Conservation (phyloP, 2,797 vertebrate genomes). For the Gymnoscopelus braueri region DNA sequence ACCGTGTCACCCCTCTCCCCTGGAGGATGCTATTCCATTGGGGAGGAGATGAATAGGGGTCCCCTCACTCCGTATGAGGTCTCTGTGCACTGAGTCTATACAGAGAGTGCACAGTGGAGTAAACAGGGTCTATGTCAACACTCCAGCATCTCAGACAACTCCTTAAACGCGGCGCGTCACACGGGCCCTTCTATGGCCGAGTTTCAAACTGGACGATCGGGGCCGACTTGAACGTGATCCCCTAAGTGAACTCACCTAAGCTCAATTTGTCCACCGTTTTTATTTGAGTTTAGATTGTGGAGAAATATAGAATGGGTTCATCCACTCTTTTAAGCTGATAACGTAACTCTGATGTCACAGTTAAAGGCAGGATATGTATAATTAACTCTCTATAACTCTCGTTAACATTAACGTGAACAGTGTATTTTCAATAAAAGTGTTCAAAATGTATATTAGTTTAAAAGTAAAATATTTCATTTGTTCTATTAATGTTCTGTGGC, state of each 20-base stretch:
- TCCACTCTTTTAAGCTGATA: no score
- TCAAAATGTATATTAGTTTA: no score
- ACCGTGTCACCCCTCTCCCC: constrained; percentile 77
- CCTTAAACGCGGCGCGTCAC: constrained; percentile 28
- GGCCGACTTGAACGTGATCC: constrained; percentile 2
- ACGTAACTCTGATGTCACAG: no score
- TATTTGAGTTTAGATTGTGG: no score
- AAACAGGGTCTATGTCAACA: constrained; percentile 79
- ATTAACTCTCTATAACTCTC: no score
- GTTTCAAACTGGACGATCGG: constrained; percentile 14
- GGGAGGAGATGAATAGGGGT: constrained; percentile 81
- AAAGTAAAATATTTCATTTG: no score
- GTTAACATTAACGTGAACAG: no score
- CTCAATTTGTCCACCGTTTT: background rate
- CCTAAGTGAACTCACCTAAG: background rate
- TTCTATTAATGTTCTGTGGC: no score
- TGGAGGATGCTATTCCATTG: constrained; percentile 80
- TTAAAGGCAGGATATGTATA: no score
- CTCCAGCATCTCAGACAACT: constrained; percentile 59
- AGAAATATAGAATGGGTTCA: no score
- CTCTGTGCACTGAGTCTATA: constrained; percentile 73
- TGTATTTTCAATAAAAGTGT: no score
- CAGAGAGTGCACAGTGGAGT: constrained; percentile 69
- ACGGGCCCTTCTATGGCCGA: constrained; percentile 1
- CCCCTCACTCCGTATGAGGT: constrained; percentile 76